These are phyloP conservation scores for Apamea crenata DNA, from an alignment of 2,888 invertebrate species.

Conservation along the genomic window DNA sequence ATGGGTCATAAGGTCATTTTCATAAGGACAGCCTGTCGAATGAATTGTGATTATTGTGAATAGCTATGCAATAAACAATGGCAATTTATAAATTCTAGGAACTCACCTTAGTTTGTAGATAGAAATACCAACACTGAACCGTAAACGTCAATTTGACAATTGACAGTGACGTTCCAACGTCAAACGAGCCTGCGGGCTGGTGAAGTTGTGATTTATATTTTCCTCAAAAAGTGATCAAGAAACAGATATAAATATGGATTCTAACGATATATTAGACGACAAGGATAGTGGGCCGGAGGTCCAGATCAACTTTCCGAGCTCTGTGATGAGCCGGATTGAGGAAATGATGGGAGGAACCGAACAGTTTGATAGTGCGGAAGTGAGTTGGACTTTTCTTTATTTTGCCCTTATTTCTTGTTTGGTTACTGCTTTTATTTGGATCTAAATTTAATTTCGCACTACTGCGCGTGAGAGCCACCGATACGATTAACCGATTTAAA, in stretches of 20 bases:
- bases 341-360: constrained; percentile 97
- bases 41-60: too few relatives aligned
- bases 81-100: too few relatives aligned
- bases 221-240: constrained; percentile 35
- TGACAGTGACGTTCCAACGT: constrained; percentile 58
- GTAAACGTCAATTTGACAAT: constrained; percentile 38
- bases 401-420: constrained; percentile 10
- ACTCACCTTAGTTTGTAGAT: neutral
- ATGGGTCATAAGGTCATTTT: too few relatives aligned
- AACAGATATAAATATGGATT: constrained; percentile 77
- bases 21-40: too few relatives aligned
- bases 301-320: constrained; percentile 93
- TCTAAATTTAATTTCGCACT: neutral
- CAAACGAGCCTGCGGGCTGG: constrained; percentile 50
- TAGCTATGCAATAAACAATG: too few relatives aligned
- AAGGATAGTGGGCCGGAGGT: constrained; percentile 87
- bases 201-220: constrained; percentile 45
- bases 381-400: constrained; percentile 64
- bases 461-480: neutral
- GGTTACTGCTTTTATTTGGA: constrained; percentile 9
- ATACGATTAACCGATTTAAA: too few relatives aligned
- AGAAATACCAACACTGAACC: neutral
- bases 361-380: constrained; percentile 94
- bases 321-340: constrained; percentile 97
- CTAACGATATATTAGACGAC: constrained; percentile 82